Evolutionary conservation across 1,140 invertebrate species (phyloP), one percentile per base, ranked within the genome.

Genomic region (Ostrea denselamellosa): DNA sequence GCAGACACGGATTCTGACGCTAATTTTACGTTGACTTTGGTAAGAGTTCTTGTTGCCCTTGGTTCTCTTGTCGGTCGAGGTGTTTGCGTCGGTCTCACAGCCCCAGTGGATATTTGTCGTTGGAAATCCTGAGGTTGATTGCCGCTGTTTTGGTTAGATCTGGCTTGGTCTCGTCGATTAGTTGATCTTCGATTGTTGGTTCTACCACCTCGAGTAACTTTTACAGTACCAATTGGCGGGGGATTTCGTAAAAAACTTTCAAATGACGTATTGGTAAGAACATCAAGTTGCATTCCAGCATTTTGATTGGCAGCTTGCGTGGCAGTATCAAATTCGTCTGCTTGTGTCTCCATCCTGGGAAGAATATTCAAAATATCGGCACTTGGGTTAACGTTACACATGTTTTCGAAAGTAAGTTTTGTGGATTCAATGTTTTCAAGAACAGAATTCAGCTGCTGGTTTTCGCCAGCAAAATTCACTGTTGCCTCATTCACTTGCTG

Each of bases 351-450:
- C 14, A 91, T 85, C 86, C 86, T 88, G 19, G 90, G 83, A 44
- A 91, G 51, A 58, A 68, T 81, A 84, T 90, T 89, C 62, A 91
- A 85, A 34, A 91, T 87, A 5, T 91, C 90, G n/a, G 87, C 58
- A 44, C 86, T 88, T 10, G 89, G 51, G 56, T 88, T 85, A 25
- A 65, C 56, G 53, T 87, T 87, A 44, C 88, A 90, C 25, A 90
- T 54, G 19, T 87, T 87, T 58, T 91, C 91, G 85, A 90, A 90
- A 28, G 87, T 87, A 58, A 86, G 28, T 19, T 84, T 88, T 10
- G 91, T 90, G 9, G 89, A 88, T 85, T 90, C 88, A 56, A 91
- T 89, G 17, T 90, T 90, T 25, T 85, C 84, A 19, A 90, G 81
- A n/a, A 91, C 83, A 17, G 89, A 81, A 8, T 71, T 25, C 0